A percentile compares a stretch with the other conserved stretches of the same genome.
Conservation (phyloP, 2,888 invertebrate genomes). For the Hydropsyche betteni region DNA sequence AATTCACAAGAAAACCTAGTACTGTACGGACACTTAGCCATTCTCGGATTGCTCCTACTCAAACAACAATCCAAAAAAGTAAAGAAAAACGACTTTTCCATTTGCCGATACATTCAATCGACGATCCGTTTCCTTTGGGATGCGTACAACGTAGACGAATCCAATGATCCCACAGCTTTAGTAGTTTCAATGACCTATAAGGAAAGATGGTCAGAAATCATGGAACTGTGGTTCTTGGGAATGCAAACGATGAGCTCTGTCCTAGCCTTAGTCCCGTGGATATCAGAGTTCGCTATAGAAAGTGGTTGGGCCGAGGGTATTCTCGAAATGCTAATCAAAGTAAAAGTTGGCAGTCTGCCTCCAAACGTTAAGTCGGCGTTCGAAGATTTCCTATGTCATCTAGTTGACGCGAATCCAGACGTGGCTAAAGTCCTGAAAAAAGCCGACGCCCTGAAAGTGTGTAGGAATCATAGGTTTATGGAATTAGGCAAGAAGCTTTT, state of each 20-base stretch:
- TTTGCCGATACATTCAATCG: constrained; percentile 87
- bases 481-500: constrained; percentile 88
- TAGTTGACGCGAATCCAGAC: constrained; percentile 82
- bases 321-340: constrained; percentile 81
- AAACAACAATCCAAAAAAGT: constrained; percentile 85
- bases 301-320: constrained; percentile 95
- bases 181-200: constrained; percentile 88
- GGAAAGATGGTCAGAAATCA: constrained; percentile 88
- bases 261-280: constrained; percentile 84
- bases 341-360: constrained; percentile 82
- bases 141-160: constrained; percentile 89
- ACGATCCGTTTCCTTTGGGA: constrained; percentile 93
- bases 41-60: constrained; percentile 81
- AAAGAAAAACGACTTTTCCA: constrained; percentile 88
- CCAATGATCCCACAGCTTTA: constrained; percentile 81
- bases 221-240: constrained; percentile 92
- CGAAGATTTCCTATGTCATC: constrained; percentile 86
- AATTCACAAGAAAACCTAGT: constrained; percentile 85
- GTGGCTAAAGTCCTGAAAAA: constrained; percentile 82
- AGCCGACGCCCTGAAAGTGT: constrained; percentile 82
- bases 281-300: constrained; percentile 89
- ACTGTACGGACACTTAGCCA: constrained; percentile 84
- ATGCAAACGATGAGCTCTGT: constrained; percentile 92
- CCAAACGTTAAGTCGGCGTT: constrained; percentile 89
- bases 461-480: constrained; percentile 88